Conservation (phyloP, 2,888 invertebrate species). For the Micoletzkya japonica region DNA sequence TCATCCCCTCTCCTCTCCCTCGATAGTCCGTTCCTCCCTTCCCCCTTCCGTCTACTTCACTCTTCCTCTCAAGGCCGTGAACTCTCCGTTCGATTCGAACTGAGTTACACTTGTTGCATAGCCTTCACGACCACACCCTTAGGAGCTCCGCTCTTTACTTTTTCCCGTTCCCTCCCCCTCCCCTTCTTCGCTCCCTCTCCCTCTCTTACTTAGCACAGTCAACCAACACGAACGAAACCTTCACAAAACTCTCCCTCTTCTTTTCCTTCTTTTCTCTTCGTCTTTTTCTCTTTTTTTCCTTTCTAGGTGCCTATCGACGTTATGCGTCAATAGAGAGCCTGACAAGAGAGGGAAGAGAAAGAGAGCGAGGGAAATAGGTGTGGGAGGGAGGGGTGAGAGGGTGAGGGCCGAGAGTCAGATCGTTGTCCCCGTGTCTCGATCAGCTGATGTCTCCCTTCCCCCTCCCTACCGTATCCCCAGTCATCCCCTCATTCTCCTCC, state of each 20-base stretch:
- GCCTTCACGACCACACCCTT: slow-evolving; percentile 2
- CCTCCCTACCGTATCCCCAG: too few relatives aligned
- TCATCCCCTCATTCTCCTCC: neutral
- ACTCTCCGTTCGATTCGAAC: neutral
- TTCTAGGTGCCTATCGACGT: neutral
- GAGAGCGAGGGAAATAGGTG: too few relatives aligned
- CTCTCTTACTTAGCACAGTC: slow-evolving; percentile 1
- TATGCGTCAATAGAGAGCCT: too few relatives aligned
- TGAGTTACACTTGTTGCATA: neutral
- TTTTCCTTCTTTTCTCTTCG: neutral
- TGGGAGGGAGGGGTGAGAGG: too few relatives aligned
- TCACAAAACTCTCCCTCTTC: neutral
- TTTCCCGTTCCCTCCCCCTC: neutral
- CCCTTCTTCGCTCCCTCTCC: neutral
- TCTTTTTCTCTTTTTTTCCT: neutral
- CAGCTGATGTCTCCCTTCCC: too few relatives aligned
- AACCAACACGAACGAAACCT: neutral
- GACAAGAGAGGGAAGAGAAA: too few relatives aligned
- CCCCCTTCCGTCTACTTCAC: too few relatives aligned
- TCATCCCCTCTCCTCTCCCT: neutral
- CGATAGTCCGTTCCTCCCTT: too few relatives aligned
- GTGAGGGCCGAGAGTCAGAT: too few relatives aligned
- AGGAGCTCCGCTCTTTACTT: neutral
- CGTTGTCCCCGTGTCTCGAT: too few relatives aligned
- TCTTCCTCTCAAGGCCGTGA: neutral